Evolutionary conservation across 2,797 vertebrate genomes (phyloP).

Genomic region (Xerus rutilus): DNA sequence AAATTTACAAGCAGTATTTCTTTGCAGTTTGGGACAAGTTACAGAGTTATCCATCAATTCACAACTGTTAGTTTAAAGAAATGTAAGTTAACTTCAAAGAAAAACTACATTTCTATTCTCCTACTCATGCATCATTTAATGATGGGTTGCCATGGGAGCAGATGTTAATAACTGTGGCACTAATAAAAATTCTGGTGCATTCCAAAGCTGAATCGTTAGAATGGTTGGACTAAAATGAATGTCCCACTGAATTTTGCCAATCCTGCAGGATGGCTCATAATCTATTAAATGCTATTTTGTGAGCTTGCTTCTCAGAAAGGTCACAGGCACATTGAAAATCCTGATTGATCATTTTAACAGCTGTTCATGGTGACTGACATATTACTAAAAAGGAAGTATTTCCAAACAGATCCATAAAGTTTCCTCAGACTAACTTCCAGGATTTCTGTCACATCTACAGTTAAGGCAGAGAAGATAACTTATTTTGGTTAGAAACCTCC

Average conservation of each 20-base stretch:
- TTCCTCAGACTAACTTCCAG: neutral
- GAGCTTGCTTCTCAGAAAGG: conserved; percentile 51
- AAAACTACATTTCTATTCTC: neutral
- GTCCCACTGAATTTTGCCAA: neutral
- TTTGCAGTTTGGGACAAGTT: neutral
- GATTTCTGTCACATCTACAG: neutral
- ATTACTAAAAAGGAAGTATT: conserved; percentile 50
- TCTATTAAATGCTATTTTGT: conserved; percentile 62
- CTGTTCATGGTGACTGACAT: conserved; percentile 37
- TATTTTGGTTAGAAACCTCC: neutral
- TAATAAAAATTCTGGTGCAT: conserved; percentile 17
- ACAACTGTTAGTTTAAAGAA: conserved; percentile 28
- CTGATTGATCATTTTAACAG: conserved; percentile 68
- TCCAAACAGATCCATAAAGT: conserved; percentile 36
- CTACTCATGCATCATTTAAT: neutral
- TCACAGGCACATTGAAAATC: conserved; percentile 12
- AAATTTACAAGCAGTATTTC: conserved; percentile 1
- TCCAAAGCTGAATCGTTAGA: conserved; percentile 11
- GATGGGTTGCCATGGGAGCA: neutral
- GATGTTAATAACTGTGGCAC: neutral
- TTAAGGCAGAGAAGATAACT: neutral
- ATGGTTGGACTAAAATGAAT: neutral
- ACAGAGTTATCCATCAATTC: neutral
- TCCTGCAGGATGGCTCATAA: neutral
- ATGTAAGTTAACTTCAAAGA: neutral